Base-by-base conservation (phyloP, 1,140 invertebrate species). In the Drosophila sp. region DNA sequence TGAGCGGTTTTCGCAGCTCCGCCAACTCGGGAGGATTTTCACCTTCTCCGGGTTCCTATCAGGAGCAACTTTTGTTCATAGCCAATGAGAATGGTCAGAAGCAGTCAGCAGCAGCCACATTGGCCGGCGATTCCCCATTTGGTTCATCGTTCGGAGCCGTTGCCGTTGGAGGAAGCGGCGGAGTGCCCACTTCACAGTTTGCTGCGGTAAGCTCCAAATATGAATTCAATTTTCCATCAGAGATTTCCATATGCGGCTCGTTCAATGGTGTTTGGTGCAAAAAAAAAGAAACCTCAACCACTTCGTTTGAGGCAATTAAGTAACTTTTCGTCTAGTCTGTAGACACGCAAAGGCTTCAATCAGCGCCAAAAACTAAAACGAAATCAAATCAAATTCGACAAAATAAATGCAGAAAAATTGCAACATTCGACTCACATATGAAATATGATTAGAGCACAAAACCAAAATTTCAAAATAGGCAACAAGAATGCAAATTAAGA, bases 21-120 rank as follows among this genome's bases (percentile, higher is more conserved):
- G 56, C 63, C 7, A 50, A 50, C 44, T 66, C 66, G 25, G 71
- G 60, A 11, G 85, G 70, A 4, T 90, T 73, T 44, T 76, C 84
- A 1, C 72, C 74, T 3, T 69, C 83, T 4, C 90, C 90, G 4
- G 90, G 83, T 10, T 91, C 90, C n/a, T 91, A 91, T 78, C 90
- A 91, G 61, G 90, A 91, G 56, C 90, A 91, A 60, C 75, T 91
- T 25, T 67, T 91, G 10, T 91, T 91, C 60, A 89, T 91, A 38
- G 85, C 75, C 70, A 91, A 90, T 60, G 90, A 91, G 44, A 90
- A 74, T 23, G 66, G 33, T 64, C 71, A 70, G 56, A 89, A 89
- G 17, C 80, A 79, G n/a, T 54, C 69, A 3, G 60, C 71, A 38
- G 64, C 69, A 4, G 60, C 17, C 17, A 17, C 71, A 33, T 64